Percentiles rank a stretch among this genome's conserved stretches.
Evolutionary conservation across 2,888 invertebrate genomes (phyloP).

Genomic region (Ennomos fuscantarius): DNA sequence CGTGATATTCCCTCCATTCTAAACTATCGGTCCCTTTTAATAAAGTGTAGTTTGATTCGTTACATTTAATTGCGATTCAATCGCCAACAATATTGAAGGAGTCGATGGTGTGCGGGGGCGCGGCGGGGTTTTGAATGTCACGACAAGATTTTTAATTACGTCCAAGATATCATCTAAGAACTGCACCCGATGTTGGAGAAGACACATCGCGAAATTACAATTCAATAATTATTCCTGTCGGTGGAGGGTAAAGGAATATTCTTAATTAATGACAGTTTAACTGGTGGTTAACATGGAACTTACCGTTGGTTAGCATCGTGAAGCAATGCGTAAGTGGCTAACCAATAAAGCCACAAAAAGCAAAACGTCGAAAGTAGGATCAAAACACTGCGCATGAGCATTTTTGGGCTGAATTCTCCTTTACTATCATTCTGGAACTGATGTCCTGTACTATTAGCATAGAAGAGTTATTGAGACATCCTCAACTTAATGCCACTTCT

Average conservation of each 20-base stretch:
- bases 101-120: slow-evolving; percentile 78
- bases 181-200: slow-evolving; percentile 70
- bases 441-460: too few species aligned
- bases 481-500: too few species aligned
- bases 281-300: slow-evolving; percentile 58
- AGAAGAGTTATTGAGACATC: too few species aligned
- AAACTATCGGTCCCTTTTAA: slow-evolving; percentile 80
- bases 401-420: too few species aligned
- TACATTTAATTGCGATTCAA: slow-evolving; percentile 84
- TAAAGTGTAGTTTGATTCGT: slow-evolving; percentile 83
- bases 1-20: slow-evolving; percentile 74
- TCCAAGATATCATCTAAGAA: slow-evolving; percentile 82
- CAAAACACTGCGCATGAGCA: too few species aligned
- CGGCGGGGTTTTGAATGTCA: slow-evolving; percentile 82
- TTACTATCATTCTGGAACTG: too few species aligned
- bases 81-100: slow-evolving; percentile 83
- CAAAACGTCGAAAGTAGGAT: too few species aligned
- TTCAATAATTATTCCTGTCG: slow-evolving; percentile 76
- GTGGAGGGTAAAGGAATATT: slow-evolving; percentile 45
- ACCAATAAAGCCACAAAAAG: slow-evolving; percentile 2
- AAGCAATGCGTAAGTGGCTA: slow-evolving; percentile 2
- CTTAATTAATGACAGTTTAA: slow-evolving; percentile 67
- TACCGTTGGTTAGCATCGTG: slow-evolving; percentile 31
- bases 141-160: slow-evolving; percentile 86
- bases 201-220: slow-evolving; percentile 79